Evolutionary conservation across 1,140 invertebrate species (phyloP), one percentile per base, ranked within the genome.

Genomic region (Arctopsyche grandis): DNA sequence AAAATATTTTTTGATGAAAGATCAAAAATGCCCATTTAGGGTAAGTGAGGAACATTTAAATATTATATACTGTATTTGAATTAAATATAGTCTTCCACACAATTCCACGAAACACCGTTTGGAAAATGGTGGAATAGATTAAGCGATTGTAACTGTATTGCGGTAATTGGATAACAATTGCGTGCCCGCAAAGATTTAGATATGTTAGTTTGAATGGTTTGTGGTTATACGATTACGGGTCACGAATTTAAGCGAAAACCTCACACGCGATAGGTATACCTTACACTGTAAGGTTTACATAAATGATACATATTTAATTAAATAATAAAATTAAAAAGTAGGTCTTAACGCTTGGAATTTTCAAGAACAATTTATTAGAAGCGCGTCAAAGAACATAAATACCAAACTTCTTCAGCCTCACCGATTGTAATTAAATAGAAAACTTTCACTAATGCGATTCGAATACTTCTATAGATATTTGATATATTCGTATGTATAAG

Each of bases 191-290:
- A 66, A 66, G 63, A 66, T 66, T 66, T 26, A 66, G 24, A 24
- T 38, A 38, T 38, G 29, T 38, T 38, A 4, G 29, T 24, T 26
- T 14, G 21, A 66, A 10, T 52, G 14, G 9, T 26, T 66, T 66
- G 63, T 26, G 63, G 63, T 66, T 66, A 9, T 26, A 22, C 63
- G 63, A 66, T 66, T 26, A 26, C 9, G 14, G 58, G 63, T 66
- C 9, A 29, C 9, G 63, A 14, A 66, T 66, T 26, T 66, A 66
- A 14, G 48, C 16, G 16, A 52, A 52, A 52, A 52, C 48, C 48
- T 38, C 29, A 38, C 29, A 7, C 29, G 7, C 29, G 1, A 38
- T 4, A 7, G 29, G 29, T 38, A 38, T 38, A 38, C 29, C 29
- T 1, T 38, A 38, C 7, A 1, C 56, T 60, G n/a, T n/a, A n/a